Conservation (phyloP, 2,888 invertebrate genomes). For the Drosophila parthenogenetica region DNA sequence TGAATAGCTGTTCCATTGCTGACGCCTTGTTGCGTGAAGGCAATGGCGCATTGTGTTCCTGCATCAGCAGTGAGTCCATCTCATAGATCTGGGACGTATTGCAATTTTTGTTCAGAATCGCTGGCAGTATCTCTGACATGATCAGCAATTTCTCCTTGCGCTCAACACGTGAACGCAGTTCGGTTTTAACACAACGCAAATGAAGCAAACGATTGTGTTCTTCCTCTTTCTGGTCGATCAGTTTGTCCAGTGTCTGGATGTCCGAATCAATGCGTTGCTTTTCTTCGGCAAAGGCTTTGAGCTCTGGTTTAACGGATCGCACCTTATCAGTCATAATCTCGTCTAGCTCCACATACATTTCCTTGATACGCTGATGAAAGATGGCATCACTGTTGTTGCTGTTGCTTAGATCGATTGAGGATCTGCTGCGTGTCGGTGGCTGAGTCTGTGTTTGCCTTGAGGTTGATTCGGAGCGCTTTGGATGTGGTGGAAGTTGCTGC, state of each 20-base stretch:
- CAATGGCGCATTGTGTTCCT: conserved; percentile 40
- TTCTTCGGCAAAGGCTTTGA: conserved; percentile 88
- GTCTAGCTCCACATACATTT: conserved; percentile 67
- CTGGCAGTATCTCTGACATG: conserved; percentile 73
- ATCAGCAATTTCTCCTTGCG: conserved; percentile 88
- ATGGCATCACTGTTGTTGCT: conserved; percentile 66
- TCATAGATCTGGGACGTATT: conserved; percentile 54
- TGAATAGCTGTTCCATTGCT: conserved; percentile 46
- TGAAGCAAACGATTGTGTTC: conserved; percentile 94
- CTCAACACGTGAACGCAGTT: conserved; percentile 90
- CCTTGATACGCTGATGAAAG: conserved; percentile 77
- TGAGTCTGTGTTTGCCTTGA: conserved; percentile 28
- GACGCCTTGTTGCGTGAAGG: conserved; percentile 4
- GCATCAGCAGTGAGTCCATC: conserved; percentile 44
- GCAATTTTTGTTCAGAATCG: conserved; percentile 43
- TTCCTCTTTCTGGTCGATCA: conserved; percentile 92
- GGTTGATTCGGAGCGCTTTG: conserved; percentile 29
- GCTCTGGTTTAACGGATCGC: conserved; percentile 87
- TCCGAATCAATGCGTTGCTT: conserved; percentile 89
- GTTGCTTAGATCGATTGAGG: conserved; percentile 48
- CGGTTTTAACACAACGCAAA: conserved; percentile 93
- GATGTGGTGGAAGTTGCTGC: conserved; percentile 2
- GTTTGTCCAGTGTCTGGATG: conserved; percentile 89
- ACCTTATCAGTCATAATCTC: conserved; percentile 80
- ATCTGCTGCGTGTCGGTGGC: conserved; percentile 15